Percentiles rank a stretch among this genome's conserved stretches.
Conservation (phyloP, 2,888 invertebrate genomes). For the Galeopsomyia nigrocyanea region DNA sequence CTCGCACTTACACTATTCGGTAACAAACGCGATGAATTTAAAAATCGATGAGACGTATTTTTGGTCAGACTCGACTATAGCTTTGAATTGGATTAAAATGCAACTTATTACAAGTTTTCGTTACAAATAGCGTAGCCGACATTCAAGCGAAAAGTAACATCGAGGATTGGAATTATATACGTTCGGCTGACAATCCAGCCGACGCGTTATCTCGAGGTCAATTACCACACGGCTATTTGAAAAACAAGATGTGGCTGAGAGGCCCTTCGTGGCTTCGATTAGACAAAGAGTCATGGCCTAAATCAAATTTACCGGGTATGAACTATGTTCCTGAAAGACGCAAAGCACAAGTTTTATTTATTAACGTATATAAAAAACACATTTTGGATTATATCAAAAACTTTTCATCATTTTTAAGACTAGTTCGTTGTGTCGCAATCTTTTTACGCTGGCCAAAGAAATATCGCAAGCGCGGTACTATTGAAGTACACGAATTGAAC, state of each 20-base stretch:
- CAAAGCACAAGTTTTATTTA: too few species aligned
- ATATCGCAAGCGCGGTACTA: background rate
- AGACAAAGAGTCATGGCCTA: too few species aligned
- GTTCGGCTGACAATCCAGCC: background rate
- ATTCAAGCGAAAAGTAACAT: background rate
- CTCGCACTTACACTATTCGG: background rate
- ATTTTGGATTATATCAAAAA: too few species aligned
- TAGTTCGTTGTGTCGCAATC: too few species aligned
- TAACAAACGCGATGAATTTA: background rate
- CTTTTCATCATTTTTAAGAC: too few species aligned
- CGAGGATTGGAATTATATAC: background rate
- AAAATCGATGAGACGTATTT: background rate
- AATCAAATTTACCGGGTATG: background rate
- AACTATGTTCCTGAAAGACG: background rate
- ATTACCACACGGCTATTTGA: background rate
- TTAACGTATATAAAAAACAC: too few species aligned
- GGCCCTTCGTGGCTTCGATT: too few species aligned
- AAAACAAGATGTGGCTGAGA: too few species aligned
- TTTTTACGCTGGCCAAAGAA: too few species aligned
- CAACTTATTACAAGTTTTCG: background rate
- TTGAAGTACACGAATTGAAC: background rate
- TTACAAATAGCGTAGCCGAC: background rate
- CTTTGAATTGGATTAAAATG: background rate
- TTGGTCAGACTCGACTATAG: slow-evolving; percentile 1
- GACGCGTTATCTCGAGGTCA: background rate